Conservation (phyloP, 2,113 vertebrate genomes). For the Hystrix cristata region DNA sequence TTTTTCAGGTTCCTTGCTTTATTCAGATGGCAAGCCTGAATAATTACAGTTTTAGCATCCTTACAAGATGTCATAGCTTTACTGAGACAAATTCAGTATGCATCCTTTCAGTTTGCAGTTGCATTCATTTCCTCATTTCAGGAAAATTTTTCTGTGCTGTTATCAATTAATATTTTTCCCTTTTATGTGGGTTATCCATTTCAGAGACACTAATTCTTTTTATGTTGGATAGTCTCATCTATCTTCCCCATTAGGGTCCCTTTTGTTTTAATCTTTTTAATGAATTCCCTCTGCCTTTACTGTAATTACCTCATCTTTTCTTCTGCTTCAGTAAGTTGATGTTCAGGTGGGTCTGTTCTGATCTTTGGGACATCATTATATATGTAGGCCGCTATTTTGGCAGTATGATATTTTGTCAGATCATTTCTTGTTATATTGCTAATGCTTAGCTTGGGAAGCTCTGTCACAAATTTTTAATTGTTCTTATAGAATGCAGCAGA, state of each 20-base stretch:
- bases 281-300: not conserved
- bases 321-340: not conserved
- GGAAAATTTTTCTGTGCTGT: not conserved
- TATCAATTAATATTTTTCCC: not conserved
- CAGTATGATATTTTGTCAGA: not conserved
- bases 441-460: not conserved
- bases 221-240: not conserved
- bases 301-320: not conserved
- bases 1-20: not conserved
- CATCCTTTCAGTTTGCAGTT: not conserved
- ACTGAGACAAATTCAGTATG: not conserved
- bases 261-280: not conserved
- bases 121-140: not conserved
- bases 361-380: not conserved
- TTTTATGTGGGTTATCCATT: not conserved
- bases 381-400: not conserved
- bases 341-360: not conserved
- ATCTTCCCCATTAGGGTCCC: not conserved
- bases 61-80: not conserved
- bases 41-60: slow-evolving; percentile 39
- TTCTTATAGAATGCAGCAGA: not conserved
- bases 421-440: not conserved
- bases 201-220: not conserved
- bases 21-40: not conserved
- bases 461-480: not conserved